These are phyloP conservation scores for Oikopleura vanhoeffeni DNA, from an alignment of 23 tunicate genomes.

Conservation along the genomic window DNA sequence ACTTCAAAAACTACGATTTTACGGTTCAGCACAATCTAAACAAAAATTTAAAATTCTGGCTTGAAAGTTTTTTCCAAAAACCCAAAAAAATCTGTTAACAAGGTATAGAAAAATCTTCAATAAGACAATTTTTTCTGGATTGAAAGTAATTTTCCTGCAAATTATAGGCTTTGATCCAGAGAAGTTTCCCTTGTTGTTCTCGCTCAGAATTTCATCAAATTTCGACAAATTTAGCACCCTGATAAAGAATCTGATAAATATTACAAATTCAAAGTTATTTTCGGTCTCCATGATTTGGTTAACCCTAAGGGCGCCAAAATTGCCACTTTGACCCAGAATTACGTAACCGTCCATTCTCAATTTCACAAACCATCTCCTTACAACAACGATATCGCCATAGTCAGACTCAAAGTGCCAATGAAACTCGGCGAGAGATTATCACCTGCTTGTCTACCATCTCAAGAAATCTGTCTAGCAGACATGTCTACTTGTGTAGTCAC, in stretches of 20 bases:
- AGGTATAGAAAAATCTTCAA: too few species aligned
- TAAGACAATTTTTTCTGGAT: too few species aligned
- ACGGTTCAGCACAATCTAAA: too few species aligned
- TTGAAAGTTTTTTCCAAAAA: too few species aligned
- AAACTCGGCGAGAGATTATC: constrained; percentile 3
- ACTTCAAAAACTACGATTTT: too few species aligned
- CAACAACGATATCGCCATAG: constrained; percentile 21
- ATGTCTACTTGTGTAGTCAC: constrained; percentile 19
- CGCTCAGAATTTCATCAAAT: too few species aligned
- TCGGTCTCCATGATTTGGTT: background rate
- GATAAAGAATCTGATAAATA: background rate
- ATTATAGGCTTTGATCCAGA: too few species aligned
- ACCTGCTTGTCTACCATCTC: constrained; percentile 27
- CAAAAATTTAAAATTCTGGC: too few species aligned
- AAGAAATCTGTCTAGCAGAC: background rate
- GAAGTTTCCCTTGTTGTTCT: too few species aligned
- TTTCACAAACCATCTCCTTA: constrained; percentile 13
- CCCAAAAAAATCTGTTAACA: too few species aligned
- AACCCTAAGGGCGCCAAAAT: background rate
- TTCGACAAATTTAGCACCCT: too few species aligned
- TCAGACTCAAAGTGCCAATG: constrained; percentile 16
- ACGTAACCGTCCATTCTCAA: background rate
- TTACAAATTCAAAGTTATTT: background rate
- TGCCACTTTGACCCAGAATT: background rate
- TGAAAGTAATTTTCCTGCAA: too few species aligned